phyloP scores from a whole-genome alignment of 2,113 vertebrate genomes.

The Piprites chloris region DNA sequence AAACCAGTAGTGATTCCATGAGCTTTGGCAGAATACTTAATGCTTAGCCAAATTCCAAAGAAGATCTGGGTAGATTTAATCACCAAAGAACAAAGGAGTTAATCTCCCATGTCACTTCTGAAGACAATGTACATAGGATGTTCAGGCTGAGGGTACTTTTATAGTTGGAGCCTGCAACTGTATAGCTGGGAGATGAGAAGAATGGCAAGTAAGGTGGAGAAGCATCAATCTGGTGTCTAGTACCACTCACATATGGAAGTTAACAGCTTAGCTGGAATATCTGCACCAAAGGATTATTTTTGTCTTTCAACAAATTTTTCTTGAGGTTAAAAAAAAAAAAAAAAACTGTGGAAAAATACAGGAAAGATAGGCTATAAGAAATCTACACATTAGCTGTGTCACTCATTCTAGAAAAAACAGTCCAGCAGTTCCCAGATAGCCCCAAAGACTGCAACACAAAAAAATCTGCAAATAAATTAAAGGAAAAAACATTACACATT shows the following conservation, averaged over 20 bases:
- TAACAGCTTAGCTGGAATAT: neutral
- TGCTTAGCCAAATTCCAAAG: neutral
- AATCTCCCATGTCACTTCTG: neutral
- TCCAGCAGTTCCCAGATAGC: neutral
- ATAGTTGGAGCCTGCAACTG: neutral
- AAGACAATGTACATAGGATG: rapidly evolving
- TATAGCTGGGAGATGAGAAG: neutral
- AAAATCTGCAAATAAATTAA: neutral
- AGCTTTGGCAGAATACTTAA: neutral
- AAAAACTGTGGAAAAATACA: neutral
- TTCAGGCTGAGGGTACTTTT: neutral
- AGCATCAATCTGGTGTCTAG: neutral
- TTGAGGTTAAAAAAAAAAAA: neutral
- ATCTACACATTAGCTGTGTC: neutral
- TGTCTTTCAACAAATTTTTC: neutral
- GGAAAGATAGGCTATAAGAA: neutral
- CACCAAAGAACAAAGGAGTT: neutral
- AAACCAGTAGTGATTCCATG: neutral
- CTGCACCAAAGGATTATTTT: neutral
- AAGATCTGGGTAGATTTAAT: neutral
- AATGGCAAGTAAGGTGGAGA: neutral
- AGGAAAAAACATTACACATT: neutral
- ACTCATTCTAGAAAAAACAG: neutral
- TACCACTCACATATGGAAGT: neutral
- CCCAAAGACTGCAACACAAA: neutral